phyloP scores from a whole-genome alignment of 2,113 vertebrate species.

The Thymallus thymallus region DNA sequence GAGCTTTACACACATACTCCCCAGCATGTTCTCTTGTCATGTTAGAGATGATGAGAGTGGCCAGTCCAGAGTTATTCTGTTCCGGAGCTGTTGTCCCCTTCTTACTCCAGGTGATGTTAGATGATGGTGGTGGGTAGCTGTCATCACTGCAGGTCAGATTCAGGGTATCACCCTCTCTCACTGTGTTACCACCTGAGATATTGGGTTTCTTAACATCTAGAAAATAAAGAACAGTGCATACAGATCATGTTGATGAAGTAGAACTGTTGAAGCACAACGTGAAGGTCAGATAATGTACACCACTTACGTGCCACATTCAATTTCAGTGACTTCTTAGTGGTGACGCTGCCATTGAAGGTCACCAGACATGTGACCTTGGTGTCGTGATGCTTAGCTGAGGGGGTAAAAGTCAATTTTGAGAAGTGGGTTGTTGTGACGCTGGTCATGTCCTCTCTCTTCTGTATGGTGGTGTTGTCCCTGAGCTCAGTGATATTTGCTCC shows the following conservation, averaged over 20 bases:
- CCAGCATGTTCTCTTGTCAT: conserved; percentile 22
- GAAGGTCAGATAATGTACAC: not conserved
- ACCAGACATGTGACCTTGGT: conserved; percentile 39
- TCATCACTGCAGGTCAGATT: not conserved
- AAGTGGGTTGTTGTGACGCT: conserved; percentile 2
- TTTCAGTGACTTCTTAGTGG: conserved; percentile 10
- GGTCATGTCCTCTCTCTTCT: not conserved
- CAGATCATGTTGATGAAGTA: not conserved
- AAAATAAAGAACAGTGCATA: not conserved
- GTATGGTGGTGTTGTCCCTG: not conserved
- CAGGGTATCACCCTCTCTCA: not conserved
- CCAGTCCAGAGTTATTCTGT: no score
- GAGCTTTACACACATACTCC: conserved; percentile 42
- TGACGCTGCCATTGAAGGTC: not conserved
- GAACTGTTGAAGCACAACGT: no score
- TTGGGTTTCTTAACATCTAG: not conserved
- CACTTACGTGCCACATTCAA: conserved; percentile 49
- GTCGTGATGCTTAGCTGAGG: conserved; percentile 39
- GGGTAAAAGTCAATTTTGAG: conserved; percentile 41
- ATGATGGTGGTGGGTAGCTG: no score
- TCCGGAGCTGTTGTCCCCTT: no score
- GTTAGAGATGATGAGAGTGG: no score
- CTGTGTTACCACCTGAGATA: no score
- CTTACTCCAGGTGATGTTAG: no score
- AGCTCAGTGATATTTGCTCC: not conserved